A percentile compares a stretch with the other conserved stretches of the same genome.
These are phyloP conservation scores for Xenopus petersii DNA, from an alignment of 2,797 vertebrate species.

Conservation along the genomic window DNA sequence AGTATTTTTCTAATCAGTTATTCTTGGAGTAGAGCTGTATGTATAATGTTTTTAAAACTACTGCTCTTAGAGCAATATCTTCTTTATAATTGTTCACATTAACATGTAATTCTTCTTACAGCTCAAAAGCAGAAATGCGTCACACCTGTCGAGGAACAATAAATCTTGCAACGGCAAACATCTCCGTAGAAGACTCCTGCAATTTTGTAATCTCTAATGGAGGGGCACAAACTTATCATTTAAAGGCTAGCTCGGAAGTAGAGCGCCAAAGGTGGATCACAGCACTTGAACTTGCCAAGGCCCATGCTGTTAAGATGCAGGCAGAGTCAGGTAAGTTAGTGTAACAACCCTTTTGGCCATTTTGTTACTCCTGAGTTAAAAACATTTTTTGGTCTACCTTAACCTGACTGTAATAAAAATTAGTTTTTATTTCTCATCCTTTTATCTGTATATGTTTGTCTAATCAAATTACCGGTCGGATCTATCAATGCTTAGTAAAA, in stretches of 20 bases:
- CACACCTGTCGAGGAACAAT: conserved; percentile 95
- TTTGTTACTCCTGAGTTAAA: too few species aligned
- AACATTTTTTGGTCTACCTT: too few species aligned
- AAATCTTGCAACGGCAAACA: conserved; percentile 93
- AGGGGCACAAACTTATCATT: conserved; percentile 90
- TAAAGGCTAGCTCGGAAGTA: conserved; percentile 92
- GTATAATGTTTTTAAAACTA: too few species aligned
- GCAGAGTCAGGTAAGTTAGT: conserved; percentile 79
- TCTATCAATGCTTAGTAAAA: too few species aligned
- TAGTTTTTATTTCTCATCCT: too few species aligned
- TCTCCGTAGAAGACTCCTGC: conserved; percentile 91
- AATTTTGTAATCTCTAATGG: conserved; percentile 96
- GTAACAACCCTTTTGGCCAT: too few species aligned
- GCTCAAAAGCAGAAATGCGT: conserved; percentile 94
- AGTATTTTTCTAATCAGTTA: too few species aligned
- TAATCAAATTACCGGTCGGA: too few species aligned
- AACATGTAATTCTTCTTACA: conserved; percentile 50
- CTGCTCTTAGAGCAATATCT: too few species aligned
- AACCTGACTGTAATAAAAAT: too few species aligned
- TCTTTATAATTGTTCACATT: not conserved
- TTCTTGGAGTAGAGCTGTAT: too few species aligned
- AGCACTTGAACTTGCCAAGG: conserved; percentile 89
- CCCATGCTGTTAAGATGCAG: conserved; percentile 88
- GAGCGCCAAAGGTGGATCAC: conserved; percentile 96
- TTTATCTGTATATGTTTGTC: too few species aligned